Base-by-base conservation (phyloP, 2,113 vertebrate genomes). In the Leptodactylus fuscus region DNA sequence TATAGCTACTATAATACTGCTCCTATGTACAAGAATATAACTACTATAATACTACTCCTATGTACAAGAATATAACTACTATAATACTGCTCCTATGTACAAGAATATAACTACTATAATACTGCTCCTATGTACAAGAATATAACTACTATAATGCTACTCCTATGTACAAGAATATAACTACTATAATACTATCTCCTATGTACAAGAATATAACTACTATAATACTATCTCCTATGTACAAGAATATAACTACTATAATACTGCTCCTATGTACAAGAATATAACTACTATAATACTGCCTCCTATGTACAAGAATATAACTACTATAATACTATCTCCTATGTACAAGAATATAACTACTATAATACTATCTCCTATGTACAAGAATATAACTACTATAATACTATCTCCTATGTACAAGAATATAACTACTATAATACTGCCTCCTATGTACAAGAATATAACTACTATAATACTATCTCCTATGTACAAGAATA, bases 71-170 rank as follows among this genome's bases (percentile, higher is more conserved):
- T 20, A 51, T 51, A 51, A 51, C 49, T 51, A 51, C 49, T 51
- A 51, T 51, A 51, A 60, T 60, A 60, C 55, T 60, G n/a, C 55
- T 4, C 55, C 55, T 60, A 60, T 24, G 24, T 60, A 60, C 55
- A 60, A 24, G 55, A 60, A 60, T 60, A 60, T 60, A 60, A 60
- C 55, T 27, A 60, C 8, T 27, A 60, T 60, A 60, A 60, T 27
- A 60, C 55, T 60, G 24, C n/a, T 13, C 55, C n/a, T 60, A 60
- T 60, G 9, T 60, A 60, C 55, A 60, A 60, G 55, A 27, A 60
- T 60, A 60, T 60, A 60, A 60, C 55, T 60, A 60, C n/a, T 60
- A 60, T 60, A 60, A 60, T 60, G 27, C 55, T 60, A 9, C 55
- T 4, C 55, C n/a, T 27, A 60, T 24, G 24, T 60, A 60, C n/a